A percentile compares a stretch with the other conserved stretches of the same genome.
Conservation (phyloP, 2,113 vertebrate genomes). For the Erythrocercus mccallii region DNA sequence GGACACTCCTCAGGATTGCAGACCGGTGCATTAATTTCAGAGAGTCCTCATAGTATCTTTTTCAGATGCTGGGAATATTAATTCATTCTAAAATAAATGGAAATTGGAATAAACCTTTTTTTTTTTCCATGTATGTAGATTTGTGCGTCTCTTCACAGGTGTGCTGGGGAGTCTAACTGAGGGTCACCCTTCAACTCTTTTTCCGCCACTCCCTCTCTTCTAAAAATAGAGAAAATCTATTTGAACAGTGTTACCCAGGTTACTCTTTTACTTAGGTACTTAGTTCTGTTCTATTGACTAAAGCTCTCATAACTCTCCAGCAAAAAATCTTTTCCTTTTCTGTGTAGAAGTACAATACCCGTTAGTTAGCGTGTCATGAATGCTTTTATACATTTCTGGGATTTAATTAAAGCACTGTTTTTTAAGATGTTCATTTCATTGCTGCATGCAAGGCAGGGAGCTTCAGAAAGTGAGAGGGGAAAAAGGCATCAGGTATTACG, state of each 20-base stretch:
- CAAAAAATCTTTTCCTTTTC: background rate
- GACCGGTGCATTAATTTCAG: background rate
- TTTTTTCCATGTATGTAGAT: background rate
- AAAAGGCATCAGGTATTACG: rapidly evolving
- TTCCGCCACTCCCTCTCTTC: rapidly evolving
- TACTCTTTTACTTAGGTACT: background rate
- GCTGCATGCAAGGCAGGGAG: background rate
- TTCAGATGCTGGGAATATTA: background rate
- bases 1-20: background rate
- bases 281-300: background rate
- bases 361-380: background rate
- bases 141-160: background rate
- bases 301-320: background rate
- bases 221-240: background rate
- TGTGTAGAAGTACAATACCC: background rate
- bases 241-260: background rate
- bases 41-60: background rate
- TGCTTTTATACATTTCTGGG: background rate
- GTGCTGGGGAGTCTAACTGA: background rate
- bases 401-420: background rate
- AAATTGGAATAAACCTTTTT: background rate
- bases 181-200: background rate
- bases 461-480: background rate
- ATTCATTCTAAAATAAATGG: background rate
- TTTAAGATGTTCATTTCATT: background rate